Base-by-base conservation (phyloP, 2,888 invertebrate species). In the Malacosoma neustria region DNA sequence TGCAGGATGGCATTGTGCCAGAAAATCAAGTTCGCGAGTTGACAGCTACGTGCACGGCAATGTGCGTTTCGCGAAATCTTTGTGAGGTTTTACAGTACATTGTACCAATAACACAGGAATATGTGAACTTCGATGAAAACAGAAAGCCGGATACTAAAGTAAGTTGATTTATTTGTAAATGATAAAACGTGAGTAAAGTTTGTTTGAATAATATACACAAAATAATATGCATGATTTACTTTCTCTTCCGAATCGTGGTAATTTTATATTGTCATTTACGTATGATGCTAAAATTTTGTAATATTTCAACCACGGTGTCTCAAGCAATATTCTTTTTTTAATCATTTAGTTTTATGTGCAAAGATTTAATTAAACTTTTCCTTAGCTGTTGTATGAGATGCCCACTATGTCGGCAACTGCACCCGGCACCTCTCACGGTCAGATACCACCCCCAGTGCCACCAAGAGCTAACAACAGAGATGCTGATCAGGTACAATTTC, bases 11-110 rank as follows among this genome's bases (percentile, higher is more conserved):
- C 1, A 46, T 58, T 30, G 77, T 84, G 0, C 70, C 72, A 1
- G 36, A 51, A 2, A 41, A 57, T 3, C 67, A 71, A 36, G 51
- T 72, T 2, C 70, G 77, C 1, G 85, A 81, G 39, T 42, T 85
- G 37, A 73, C 74, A 0, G 92, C 97, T 0, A 92, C 96, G 2
- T 87, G 96, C 43, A 94, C 95, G 32, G 93, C 97, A 0, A 85
- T 98, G 45, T 95, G 96, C 59, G 91, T 91, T 32, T 71, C 80
- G 0, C 66, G 71, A 2, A 81, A 72, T 37, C 56, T 85, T 1
- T 70, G 75, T 3, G 82, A 84, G 35, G 77, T 82, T 0, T 46
- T 85, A 36, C 76, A 84, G 29, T 76, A 77, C 44, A 64, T 81
- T 1, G 77, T 79, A 9, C 82, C 82, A 0, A 57, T 80, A 5